Evolutionary conservation across 2,888 invertebrate species (phyloP), one percentile per base, ranked within the genome.

Genomic region (Drosophila helvetica): DNA sequence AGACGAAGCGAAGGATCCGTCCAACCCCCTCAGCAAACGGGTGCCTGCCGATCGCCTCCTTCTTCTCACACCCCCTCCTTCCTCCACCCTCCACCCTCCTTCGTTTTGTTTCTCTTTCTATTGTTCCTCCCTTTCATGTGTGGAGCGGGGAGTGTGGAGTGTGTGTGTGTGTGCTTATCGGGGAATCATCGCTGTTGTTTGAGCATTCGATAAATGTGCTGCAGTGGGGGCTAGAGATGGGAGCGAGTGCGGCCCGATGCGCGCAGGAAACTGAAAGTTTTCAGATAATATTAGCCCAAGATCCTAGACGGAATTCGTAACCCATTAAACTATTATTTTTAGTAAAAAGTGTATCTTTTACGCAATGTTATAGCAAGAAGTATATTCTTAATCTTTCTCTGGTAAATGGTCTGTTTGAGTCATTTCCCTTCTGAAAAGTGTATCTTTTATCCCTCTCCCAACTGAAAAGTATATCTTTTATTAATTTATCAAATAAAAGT

Each of bases 201-300:
- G 62, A 61, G 47, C 51, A 61, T 61, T 61, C 66, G 66, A 66
- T 64, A 51, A 66, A 64, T 51, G 45, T 65, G 63, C 63, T 38
- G 17, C 18, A 65, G 33, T 43, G 12, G 30, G 42, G 33, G 33
- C 46, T 42, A 33, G 46, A 8, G 53, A 19, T 52, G 46, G 10
- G 1, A 17, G 3, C 65, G 12, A 12, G 10, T 10, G 65, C 51
- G 65, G 64, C 65, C 45, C 65, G 63, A 3, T 10, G 17, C 3
- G 6, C n/a, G 22, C 30, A 30, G 33, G 33, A 15, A 38, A 15
- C 15, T 38, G 10, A n/a, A 19, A n/a, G 18, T 48, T 18, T 17
- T 12, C 7, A 0, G 7, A 18, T 18, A 18, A 8, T 8, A 27
- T 17, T 19, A 19, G 2, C 3, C 22, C 3, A 8, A 25, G 25